Evolutionary conservation across 2,888 invertebrate genomes (phyloP).

Genomic region (Cartodere bifasciata): DNA sequence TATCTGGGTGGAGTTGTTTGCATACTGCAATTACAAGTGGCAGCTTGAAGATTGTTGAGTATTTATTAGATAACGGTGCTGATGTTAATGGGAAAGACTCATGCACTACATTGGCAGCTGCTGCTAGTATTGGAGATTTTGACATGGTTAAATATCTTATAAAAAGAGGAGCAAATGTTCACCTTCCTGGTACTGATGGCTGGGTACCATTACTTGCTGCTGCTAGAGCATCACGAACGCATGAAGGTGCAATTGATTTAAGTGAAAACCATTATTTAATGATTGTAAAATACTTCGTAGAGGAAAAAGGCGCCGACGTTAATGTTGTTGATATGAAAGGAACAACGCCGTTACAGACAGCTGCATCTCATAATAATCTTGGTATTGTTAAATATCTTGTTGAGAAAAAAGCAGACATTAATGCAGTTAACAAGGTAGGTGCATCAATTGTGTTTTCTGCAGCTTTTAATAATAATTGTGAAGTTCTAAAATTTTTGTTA

Average conservation of each 20-base stretch:
- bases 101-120: neutral
- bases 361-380: neutral
- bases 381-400: neutral
- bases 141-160: neutral
- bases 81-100: no score
- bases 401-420: neutral
- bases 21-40: neutral
- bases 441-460: slow-evolving; percentile 1
- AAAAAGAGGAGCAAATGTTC: neutral
- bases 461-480: neutral
- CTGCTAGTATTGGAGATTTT: neutral
- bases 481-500: neutral
- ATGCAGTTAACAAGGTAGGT: neutral
- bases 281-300: neutral
- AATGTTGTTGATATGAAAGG: neutral
- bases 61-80: neutral
- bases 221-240: neutral
- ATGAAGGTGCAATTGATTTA: no score
- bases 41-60: neutral
- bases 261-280: neutral
- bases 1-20: neutral
- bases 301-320: neutral
- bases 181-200: neutral
- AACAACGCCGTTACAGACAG: neutral
- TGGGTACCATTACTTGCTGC: neutral